A percentile compares a stretch with the other conserved stretches of the same genome.
phyloP scores from a whole-genome alignment of 2,113 vertebrate genomes.

The Anser brachyrhynchus region DNA sequence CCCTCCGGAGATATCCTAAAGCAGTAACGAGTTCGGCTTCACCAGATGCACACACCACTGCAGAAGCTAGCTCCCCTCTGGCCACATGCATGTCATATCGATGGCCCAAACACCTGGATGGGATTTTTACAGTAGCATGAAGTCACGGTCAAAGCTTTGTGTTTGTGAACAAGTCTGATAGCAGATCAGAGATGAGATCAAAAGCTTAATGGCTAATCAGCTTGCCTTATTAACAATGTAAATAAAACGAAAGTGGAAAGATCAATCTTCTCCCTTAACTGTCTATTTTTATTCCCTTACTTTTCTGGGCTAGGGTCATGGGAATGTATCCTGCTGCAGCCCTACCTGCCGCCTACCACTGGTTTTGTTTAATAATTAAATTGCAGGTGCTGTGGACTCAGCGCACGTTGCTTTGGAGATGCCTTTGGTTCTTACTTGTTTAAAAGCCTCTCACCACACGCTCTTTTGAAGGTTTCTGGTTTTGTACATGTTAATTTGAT shows the following conservation, averaged over 20 bases:
- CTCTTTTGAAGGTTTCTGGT: background rate
- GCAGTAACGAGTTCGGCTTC: background rate
- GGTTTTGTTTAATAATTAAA: background rate
- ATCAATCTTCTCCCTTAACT: background rate
- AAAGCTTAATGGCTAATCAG: constrained; percentile 11
- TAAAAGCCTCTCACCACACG: background rate
- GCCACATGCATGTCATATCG: background rate
- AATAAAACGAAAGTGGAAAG: background rate
- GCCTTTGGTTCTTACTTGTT: background rate
- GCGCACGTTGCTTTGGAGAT: background rate
- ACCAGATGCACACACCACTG: fast-evolving
- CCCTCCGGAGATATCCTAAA: background rate
- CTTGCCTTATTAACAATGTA: background rate
- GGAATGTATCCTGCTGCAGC: background rate
- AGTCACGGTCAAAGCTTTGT: background rate
- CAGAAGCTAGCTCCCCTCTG: background rate
- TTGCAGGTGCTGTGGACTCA: background rate
- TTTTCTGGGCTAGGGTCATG: background rate
- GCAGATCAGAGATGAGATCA: background rate
- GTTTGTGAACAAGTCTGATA: background rate
- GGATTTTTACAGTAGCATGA: background rate
- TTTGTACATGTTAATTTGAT: background rate
- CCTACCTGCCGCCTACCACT: background rate
- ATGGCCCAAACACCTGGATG: fast-evolving
- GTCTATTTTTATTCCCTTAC: background rate